phyloP scores from a whole-genome alignment of 64 coral and sea anemone genomes.

The Acropora tenuis region DNA sequence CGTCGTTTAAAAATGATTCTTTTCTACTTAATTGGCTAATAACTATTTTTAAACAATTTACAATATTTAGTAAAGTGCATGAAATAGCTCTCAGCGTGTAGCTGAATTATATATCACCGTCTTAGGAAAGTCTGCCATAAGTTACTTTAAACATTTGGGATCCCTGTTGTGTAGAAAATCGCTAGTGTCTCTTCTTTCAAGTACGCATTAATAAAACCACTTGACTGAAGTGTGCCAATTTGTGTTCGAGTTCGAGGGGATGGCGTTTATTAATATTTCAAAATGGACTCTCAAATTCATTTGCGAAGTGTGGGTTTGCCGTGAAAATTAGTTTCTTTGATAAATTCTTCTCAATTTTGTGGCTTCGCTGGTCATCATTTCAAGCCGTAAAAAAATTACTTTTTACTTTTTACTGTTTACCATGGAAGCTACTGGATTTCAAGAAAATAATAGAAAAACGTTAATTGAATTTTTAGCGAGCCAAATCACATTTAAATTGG shows the following conservation, averaged over 20 bases:
- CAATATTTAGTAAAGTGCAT: constrained; percentile 20
- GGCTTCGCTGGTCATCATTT: too few relatives aligned
- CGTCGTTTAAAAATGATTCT: not conserved
- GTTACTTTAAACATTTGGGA: not conserved
- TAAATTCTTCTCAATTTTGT: not conserved
- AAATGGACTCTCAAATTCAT: constrained; percentile 37
- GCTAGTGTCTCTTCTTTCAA: not conserved
- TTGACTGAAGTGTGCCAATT: constrained; percentile 37
- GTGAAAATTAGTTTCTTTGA: not conserved
- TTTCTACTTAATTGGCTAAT: constrained; percentile 19
- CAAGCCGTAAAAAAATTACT: not conserved
- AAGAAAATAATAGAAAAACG: not conserved
- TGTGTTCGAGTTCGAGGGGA: constrained; percentile 11
- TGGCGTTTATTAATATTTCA: constrained; percentile 43
- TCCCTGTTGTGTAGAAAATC: not conserved
- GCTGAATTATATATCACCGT: not conserved
- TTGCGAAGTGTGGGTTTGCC: constrained; percentile 8
- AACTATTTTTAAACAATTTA: constrained; percentile 24
- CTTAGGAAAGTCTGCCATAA: not conserved
- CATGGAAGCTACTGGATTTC: not conserved
- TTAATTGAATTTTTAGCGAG: constrained; percentile 75
- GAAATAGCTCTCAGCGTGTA: not conserved
- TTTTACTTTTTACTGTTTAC: not conserved
- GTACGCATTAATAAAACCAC: not conserved
- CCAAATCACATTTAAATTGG: constrained; percentile 52